Base-by-base conservation (phyloP, 1,140 invertebrate genomes). In the Heliconius nattereri region DNA sequence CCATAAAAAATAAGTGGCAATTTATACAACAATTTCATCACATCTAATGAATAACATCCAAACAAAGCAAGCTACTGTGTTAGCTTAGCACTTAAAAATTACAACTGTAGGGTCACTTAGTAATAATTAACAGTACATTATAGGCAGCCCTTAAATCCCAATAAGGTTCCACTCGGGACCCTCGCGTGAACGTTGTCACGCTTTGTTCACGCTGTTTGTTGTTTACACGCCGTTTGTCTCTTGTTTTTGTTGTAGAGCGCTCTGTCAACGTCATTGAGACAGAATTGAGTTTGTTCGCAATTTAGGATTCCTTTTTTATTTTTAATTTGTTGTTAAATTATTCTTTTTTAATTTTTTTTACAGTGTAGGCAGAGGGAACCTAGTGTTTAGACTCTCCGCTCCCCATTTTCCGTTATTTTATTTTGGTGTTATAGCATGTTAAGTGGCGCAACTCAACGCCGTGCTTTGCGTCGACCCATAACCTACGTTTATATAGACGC, bases 141-240 rank as follows among this genome's bases (percentile, higher is more conserved):
- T 60, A 75, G 70, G 79, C 79, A 83, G 71, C 79, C 79, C 79
- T 83, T 78, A 73, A 80, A 74, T 49, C 72, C 81, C 85, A 81
- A 81, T 80, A 82, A 71, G 75, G 81, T 81, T 72, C 20, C 79
- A 32, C 79, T 80, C 57, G 37, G 76, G 60, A 78, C 80, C 81
- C 85, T 76, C 60, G 77, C 73, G 70, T 60, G 57, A 76, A 81
- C 79, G 85, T 87, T 84, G 81, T 84, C 80, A 81, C 76, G 78
- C 77, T 78, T 80, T 82, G 79, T 80, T 37, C 77, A 80, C 82
- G 82, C 84, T 84, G 78, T 75, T 75, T 75, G 77, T 75, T 87
- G 84, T 89, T 89, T 89, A 83, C 84, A 83, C 73, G 83, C 79
- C 83, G 83, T 84, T 85, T 87, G 87, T 83, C 85, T 82, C 84